Evolutionary conservation across 2,113 vertebrate genomes (phyloP), one percentile per base, ranked within the genome.

Genomic region (Tetrax tetrax): DNA sequence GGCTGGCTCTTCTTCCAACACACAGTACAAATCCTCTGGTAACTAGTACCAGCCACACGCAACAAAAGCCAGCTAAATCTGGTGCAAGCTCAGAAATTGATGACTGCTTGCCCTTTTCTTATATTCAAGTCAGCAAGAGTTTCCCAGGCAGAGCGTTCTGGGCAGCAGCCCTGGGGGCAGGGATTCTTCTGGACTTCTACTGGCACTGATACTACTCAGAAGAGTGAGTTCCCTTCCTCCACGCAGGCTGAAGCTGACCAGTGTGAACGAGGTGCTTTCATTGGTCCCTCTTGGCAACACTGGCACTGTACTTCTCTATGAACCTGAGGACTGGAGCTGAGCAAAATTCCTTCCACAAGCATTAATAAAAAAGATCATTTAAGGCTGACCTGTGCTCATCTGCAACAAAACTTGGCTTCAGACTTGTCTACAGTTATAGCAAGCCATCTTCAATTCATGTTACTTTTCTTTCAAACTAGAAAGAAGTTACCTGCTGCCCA

Each of bases 11-110:
- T 94, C 85, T 95, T 96, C 96, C 92, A 95, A 31, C 77, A 82
- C 91, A 78, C 83, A 87, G 94, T 94, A 96, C 96, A 94, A 96
- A 96, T 95, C 95, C 89, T 91, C 84, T 88, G 78, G 90, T 96
- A 96, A 97, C 89, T 94, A 65, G 78, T 93, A 96, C 93, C 95
- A 96, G 95, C 78, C 71, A 87, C 93, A 78, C 63, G 38, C 66
- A 95, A 90, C 90, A 96, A 91, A 93, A 97, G 90, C 82, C 84
- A 69, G 91, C 66, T 87, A 53, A 83, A 74, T 93, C 84, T 82
- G 82, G 83, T 89, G 41, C 83, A 54, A 88, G 81, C 93, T 94
- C 4, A 2, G 74, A 89, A 91, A 87, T 72, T 12, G 0, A 90
- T 45, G 77, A 78, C 81, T 93, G 87, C 78, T 85, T 83, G 87